Evolutionary conservation across 2,797 vertebrate species (phyloP).

Genomic region (Danio choprae): DNA sequence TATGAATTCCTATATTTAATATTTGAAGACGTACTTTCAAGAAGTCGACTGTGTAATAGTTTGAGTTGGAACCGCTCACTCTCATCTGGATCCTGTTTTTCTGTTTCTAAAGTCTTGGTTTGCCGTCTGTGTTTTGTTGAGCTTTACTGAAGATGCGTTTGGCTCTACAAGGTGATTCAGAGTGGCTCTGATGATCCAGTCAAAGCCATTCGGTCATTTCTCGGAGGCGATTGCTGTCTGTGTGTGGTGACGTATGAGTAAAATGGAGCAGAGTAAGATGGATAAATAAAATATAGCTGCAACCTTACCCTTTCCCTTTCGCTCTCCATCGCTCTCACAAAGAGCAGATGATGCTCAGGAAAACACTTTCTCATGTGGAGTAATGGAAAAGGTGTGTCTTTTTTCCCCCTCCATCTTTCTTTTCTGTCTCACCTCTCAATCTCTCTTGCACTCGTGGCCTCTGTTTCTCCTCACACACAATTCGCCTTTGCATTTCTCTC

Average conservation of each 20-base stretch:
- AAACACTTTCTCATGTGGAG: slow-evolving; percentile 42
- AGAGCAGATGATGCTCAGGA: slow-evolving; percentile 34
- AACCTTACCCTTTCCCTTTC: slow-evolving; percentile 9
- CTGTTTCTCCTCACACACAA: neutral
- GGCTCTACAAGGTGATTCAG: slow-evolving; percentile 15
- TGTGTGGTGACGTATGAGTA: slow-evolving; percentile 27
- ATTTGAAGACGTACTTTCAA: neutral
- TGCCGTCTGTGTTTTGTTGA: neutral
- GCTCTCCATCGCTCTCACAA: neutral
- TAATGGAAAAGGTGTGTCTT: slow-evolving; percentile 50
- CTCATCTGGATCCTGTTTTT: neutral
- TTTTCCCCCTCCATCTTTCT: slow-evolving; percentile 3
- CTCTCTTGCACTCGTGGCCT: neutral
- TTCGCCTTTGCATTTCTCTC: slow-evolving; percentile 18
- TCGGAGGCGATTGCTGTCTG: slow-evolving; percentile 20
- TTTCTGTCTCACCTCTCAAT: neutral
- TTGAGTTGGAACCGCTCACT: no score
- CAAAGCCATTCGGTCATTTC: slow-evolving; percentile 16
- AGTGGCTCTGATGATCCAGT: neutral
- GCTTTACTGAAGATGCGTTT: neutral
- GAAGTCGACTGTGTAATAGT: neutral
- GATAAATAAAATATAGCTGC: slow-evolving; percentile 57
- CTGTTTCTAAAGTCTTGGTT: neutral
- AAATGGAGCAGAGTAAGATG: slow-evolving; percentile 16
- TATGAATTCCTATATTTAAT: no score